A percentile compares a stretch with the other conserved stretches of the same genome.
Conservation (phyloP, 2,113 vertebrate genomes). For the Raja brachyura region DNA sequence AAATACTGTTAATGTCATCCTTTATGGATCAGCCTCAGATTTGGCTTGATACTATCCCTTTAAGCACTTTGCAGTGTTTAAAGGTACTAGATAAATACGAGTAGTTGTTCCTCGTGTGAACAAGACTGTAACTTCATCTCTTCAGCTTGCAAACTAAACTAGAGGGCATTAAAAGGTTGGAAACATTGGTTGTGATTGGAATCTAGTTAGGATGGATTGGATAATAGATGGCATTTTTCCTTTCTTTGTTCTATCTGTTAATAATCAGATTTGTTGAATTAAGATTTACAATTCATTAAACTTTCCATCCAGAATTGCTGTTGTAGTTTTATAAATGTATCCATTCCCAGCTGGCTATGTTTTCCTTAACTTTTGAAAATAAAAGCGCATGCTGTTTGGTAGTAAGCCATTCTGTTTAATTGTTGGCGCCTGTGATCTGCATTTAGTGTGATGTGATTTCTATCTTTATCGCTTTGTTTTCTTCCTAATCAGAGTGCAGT, state of each 20-base stretch:
- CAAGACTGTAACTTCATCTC: neutral
- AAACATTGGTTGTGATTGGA: too few species aligned
- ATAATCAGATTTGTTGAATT: neutral
- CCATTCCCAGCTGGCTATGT: neutral
- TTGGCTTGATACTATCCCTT: too few species aligned
- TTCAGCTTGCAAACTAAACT: neutral
- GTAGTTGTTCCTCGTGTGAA: neutral
- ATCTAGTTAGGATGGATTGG: neutral
- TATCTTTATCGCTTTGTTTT: neutral
- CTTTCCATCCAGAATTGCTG: neutral
- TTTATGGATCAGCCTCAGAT: too few species aligned
- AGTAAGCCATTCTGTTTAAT: neutral
- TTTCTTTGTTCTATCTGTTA: neutral
- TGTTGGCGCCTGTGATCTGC: neutral
- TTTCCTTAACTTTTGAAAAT: neutral
- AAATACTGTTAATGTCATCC: too few species aligned
- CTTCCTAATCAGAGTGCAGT: slow-evolving; percentile 67
- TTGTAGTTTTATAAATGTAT: neutral
- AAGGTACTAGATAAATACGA: too few species aligned
- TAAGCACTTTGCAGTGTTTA: too few species aligned
- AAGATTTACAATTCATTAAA: neutral
- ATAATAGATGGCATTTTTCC: neutral
- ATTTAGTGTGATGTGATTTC: too few species aligned
- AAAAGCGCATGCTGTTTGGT: neutral
- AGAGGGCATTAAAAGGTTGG: neutral